Percentiles rank a stretch among this genome's conserved stretches.
Evolutionary conservation across 2,888 invertebrate species (phyloP).

Genomic region (Anoplius nigerrimus): DNA sequence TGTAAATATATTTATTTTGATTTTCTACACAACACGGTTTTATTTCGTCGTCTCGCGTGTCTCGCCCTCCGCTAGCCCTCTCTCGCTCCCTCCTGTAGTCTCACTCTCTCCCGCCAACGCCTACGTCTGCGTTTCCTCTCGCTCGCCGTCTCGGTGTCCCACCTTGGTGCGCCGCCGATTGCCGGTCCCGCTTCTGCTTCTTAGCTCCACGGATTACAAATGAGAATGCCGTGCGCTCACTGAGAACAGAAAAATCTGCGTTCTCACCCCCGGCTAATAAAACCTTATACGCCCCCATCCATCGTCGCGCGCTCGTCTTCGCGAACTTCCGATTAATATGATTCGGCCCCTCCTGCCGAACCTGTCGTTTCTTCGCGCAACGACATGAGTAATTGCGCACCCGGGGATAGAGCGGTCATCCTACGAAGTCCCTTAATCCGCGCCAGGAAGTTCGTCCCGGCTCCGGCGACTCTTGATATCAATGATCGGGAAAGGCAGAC

Average conservation of each 20-base stretch:
- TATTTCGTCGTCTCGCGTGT: constrained; percentile 53
- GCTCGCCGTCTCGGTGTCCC: neutral
- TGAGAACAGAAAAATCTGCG: constrained; percentile 41
- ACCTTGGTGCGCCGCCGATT: neutral
- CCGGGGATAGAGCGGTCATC: neutral
- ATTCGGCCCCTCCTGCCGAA: too few species aligned
- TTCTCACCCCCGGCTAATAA: constrained; percentile 4
- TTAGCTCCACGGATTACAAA: constrained; percentile 63
- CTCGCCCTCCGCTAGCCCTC: constrained; percentile 8
- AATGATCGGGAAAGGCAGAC: constrained; percentile 36
- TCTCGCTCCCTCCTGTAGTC: constrained; percentile 1
- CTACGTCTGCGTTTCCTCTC: constrained; percentile 1
- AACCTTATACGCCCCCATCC: neutral
- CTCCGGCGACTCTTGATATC: constrained; percentile 37
- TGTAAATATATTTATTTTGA: constrained; percentile 74
- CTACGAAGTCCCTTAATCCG: constrained; percentile 33
- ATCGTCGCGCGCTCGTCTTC: neutral
- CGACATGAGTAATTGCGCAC: too few species aligned
- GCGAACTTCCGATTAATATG: neutral
- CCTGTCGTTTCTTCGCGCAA: too few species aligned
- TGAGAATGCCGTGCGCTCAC: constrained; percentile 43
- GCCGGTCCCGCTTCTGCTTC: constrained; percentile 34
- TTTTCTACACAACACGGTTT: constrained; percentile 68
- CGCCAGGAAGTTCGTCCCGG: constrained; percentile 11
- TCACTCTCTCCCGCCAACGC: neutral